phyloP scores from a whole-genome alignment of 35 echinoderm and acorn worm species.

The Diadema setosum region DNA sequence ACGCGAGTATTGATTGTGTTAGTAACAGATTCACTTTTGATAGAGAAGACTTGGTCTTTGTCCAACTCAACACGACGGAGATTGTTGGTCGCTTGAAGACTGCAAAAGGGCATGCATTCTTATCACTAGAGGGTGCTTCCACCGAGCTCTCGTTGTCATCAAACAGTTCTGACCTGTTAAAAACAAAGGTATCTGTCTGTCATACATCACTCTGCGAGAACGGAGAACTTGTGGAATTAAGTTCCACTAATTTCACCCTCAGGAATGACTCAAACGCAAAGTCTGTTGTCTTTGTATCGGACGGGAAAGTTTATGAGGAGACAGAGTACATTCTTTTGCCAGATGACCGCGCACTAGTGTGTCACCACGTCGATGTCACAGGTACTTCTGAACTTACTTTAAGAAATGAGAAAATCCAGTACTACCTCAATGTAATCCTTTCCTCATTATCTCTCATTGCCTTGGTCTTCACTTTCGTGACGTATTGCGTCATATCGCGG shows the following conservation, averaged over 20 bases:
- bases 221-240: neutral
- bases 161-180: no score
- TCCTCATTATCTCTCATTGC: conserved; percentile 29
- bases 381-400: neutral
- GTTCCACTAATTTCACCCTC: neutral
- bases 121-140: no score
- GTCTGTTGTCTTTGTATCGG: neutral
- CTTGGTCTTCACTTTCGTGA: conserved; percentile 41
- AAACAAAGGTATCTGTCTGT: neutral
- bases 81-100: no score
- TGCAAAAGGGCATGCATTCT: no score
- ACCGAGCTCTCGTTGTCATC: no score
- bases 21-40: no score
- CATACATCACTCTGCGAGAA: neutral
- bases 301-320: neutral
- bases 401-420: neutral
- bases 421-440: conserved; percentile 2
- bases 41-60: no score
- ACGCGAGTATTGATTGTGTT: no score
- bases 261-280: neutral
- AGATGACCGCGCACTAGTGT: neutral
- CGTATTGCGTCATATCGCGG: conserved; percentile 27
- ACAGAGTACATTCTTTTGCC: neutral
- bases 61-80: no score
- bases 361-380: neutral